A percentile compares a stretch with the other conserved stretches of the same genome.
phyloP scores from a whole-genome alignment of 1,140 invertebrate genomes.

The Drosophila baimaii region DNA sequence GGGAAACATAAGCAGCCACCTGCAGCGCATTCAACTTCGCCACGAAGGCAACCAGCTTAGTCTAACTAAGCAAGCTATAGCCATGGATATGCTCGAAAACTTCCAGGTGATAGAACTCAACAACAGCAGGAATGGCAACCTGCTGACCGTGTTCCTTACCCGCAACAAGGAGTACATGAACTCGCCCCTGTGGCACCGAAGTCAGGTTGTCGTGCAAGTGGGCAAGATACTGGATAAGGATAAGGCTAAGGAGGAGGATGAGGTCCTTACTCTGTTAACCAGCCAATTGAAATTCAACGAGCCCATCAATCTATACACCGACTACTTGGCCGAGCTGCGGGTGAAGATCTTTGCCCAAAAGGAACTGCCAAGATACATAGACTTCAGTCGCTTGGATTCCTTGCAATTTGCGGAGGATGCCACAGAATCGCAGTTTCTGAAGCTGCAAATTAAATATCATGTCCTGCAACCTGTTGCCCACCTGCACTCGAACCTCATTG shows the following conservation, averaged over 20 bases:
- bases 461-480: constrained; percentile 18
- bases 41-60: constrained; percentile 35
- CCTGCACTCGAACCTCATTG: constrained; percentile 11
- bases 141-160: constrained; percentile 46
- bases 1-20: constrained; percentile 23
- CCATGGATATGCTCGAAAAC: constrained; percentile 15
- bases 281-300: constrained; percentile 1
- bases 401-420: constrained; percentile 36
- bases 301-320: constrained; percentile 46
- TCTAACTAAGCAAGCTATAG: constrained; percentile 28
- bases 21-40: constrained; percentile 32
- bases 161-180: constrained; percentile 60
- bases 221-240: constrained; percentile 43
- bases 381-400: constrained; percentile 34
- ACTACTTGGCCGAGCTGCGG: constrained; percentile 57
- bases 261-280: constrained; percentile 32
- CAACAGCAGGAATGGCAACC: constrained; percentile 37
- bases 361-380: constrained; percentile 30
- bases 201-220: constrained; percentile 27
- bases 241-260: constrained; percentile 4
- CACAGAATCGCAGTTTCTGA: constrained; percentile 34
- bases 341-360: constrained; percentile 45
- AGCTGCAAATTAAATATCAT: constrained; percentile 63
- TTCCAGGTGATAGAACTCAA: constrained; percentile 52
- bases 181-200: not conserved